Percentiles rank a stretch among this genome's conserved stretches.
phyloP scores from a whole-genome alignment of 2,888 invertebrate species.

The Drosophila emarginata region DNA sequence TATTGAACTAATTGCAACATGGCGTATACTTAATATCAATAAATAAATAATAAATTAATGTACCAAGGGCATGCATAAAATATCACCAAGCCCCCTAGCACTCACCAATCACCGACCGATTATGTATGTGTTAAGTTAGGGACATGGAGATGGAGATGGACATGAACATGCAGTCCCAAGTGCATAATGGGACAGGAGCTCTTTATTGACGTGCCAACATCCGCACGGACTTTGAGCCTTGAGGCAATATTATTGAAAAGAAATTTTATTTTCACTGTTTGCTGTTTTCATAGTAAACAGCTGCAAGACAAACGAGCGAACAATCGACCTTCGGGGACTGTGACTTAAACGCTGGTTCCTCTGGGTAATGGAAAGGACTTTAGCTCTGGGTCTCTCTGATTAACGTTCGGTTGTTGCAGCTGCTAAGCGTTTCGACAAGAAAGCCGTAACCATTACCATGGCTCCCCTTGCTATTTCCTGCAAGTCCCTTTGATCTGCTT shows the following conservation, averaged over 20 bases:
- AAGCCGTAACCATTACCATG: not conserved
- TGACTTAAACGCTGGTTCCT: conserved; percentile 37
- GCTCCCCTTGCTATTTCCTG: conserved; percentile 26
- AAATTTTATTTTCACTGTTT: conserved; percentile 24
- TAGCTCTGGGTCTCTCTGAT: conserved; percentile 30
- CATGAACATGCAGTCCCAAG: conserved; percentile 49
- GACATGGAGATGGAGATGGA: conserved; percentile 23
- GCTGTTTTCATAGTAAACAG: conserved; percentile 49
- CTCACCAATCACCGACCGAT: not conserved
- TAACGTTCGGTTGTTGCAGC: conserved; percentile 40
- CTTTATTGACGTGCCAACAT: conserved; percentile 55
- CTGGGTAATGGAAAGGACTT: conserved; percentile 3
- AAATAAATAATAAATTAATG: conserved; percentile 69
- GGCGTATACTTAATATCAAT: conserved; percentile 62
- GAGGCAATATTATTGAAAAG: conserved; percentile 58
- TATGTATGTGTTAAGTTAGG: conserved; percentile 16
- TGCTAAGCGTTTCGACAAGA: conserved; percentile 35
- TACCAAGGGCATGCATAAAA: conserved; percentile 19
- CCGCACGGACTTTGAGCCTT: conserved; percentile 34
- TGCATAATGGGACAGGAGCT: conserved; percentile 41
- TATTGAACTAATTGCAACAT: conserved; percentile 66
- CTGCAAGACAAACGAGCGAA: conserved; percentile 32
- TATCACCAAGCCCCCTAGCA: conserved; percentile 16
- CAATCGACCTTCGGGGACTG: conserved; percentile 64
- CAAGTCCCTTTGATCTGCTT: conserved; percentile 62